Evolutionary conservation across 2,797 vertebrate species (phyloP).

Genomic region (Eremophila alpestris): DNA sequence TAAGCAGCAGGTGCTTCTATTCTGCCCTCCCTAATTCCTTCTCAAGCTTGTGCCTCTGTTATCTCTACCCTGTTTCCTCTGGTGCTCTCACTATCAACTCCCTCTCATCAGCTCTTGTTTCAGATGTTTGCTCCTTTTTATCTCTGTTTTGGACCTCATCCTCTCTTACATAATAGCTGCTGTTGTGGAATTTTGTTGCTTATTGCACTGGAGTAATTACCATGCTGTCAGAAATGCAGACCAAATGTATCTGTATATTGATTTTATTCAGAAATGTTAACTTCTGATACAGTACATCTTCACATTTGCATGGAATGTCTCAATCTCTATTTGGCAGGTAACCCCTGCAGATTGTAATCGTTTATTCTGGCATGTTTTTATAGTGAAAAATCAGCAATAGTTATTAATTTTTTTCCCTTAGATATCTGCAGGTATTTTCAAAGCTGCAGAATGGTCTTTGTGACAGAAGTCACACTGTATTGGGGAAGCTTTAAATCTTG

Average conservation of each 20-base stretch:
- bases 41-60: background rate
- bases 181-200: background rate
- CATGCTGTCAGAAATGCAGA: background rate
- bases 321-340: background rate
- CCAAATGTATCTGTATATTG: background rate
- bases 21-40: conserved; percentile 11
- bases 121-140: background rate
- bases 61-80: background rate
- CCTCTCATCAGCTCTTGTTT: background rate
- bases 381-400: background rate
- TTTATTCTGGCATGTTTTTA: background rate
- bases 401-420: background rate
- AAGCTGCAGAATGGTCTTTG: background rate
- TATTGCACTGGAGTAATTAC: background rate
- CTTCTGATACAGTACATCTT: background rate
- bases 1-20: conserved; percentile 26
- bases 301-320: background rate
- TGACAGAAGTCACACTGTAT: background rate
- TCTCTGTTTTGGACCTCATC: background rate
- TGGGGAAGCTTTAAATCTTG: background rate
- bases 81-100: background rate
- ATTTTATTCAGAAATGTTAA: background rate
- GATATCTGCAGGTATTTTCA: background rate
- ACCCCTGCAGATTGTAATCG: background rate
- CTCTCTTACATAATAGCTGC: background rate